phyloP scores from a whole-genome alignment of 2,797 vertebrate species.

The Rousettus madagascariensis region DNA sequence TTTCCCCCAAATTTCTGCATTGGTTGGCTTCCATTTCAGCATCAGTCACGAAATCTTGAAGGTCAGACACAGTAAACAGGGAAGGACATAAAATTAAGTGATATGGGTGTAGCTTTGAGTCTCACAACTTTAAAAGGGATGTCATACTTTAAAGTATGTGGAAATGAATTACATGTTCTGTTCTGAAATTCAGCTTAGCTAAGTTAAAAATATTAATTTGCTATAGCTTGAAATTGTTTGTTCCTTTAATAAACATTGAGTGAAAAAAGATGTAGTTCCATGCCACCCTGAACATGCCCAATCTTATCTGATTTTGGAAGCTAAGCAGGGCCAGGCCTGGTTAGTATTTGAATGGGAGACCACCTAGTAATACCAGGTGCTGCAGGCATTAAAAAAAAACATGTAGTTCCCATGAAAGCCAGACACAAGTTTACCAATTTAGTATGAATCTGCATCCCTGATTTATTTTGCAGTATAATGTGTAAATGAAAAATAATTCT shows the following conservation, averaged over 20 bases:
- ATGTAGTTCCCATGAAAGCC: background rate
- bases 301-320: no score
- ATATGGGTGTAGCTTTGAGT: conserved; percentile 22
- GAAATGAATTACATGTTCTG: conserved; percentile 23
- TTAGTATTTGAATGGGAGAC: no score
- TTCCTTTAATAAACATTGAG: conserved; percentile 37
- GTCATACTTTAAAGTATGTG: conserved; percentile 45
- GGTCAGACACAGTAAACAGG: conserved; percentile 77
- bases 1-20: conserved; percentile 63
- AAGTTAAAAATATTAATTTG: conserved; percentile 16
- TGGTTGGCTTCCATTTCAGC: conserved; percentile 64
- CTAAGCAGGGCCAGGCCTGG: no score
- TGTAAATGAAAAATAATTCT: conserved; percentile 36
- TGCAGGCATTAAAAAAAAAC: background rate
- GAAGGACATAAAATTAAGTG: conserved; percentile 76
- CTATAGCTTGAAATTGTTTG: conserved; percentile 31
- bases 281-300: no score
- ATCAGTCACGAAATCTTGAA: conserved; percentile 74
- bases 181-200: conserved; percentile 30
- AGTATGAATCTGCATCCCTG: background rate
- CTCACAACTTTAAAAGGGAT: conserved; percentile 44
- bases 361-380: no score
- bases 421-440: background rate
- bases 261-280: conserved; percentile 19
- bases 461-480: conserved; percentile 17